These are phyloP conservation scores for Scatophagus argus DNA, from an alignment of 2,113 vertebrate genomes.

Conservation along the genomic window DNA sequence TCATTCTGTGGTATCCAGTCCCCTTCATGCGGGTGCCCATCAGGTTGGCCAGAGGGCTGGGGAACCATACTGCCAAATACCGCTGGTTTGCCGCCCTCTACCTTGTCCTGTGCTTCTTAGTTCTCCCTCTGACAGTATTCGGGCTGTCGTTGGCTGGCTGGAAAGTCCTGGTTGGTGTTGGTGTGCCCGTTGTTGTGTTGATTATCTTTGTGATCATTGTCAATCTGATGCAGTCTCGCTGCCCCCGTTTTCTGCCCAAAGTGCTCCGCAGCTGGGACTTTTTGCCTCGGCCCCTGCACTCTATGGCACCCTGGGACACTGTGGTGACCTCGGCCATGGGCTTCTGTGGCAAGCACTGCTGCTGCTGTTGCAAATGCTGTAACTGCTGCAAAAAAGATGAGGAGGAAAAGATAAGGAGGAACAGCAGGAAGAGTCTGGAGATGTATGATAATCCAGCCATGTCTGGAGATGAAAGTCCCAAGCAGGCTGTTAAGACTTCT, in stretches of 20 bases:
- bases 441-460: constrained; percentile 87
- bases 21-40: constrained; percentile 92
- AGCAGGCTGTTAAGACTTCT: not conserved
- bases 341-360: constrained; percentile 84
- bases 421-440: constrained; percentile 78
- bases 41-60: constrained; percentile 88
- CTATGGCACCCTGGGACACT: constrained; percentile 90
- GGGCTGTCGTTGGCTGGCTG: constrained; percentile 93
- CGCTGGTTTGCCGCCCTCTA: constrained; percentile 96
- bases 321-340: constrained; percentile 62
- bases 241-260: constrained; percentile 80
- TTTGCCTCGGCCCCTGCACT: constrained; percentile 90
- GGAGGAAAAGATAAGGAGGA: constrained; percentile 39
- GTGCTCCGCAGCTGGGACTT: constrained; percentile 90
- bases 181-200: constrained; percentile 82
- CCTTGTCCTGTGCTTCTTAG: constrained; percentile 89
- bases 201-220: constrained; percentile 83
- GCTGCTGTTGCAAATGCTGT: constrained; percentile 89
- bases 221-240: constrained; percentile 87
- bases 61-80: constrained; percentile 89
- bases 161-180: constrained; percentile 90
- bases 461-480: constrained; percentile 55
- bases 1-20: constrained; percentile 93
- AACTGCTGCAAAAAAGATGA: constrained; percentile 65
- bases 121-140: constrained; percentile 88